Evolutionary conservation across 2,888 invertebrate species (phyloP), one percentile per base, ranked within the genome.

Genomic region (Cheilosia impressa): DNA sequence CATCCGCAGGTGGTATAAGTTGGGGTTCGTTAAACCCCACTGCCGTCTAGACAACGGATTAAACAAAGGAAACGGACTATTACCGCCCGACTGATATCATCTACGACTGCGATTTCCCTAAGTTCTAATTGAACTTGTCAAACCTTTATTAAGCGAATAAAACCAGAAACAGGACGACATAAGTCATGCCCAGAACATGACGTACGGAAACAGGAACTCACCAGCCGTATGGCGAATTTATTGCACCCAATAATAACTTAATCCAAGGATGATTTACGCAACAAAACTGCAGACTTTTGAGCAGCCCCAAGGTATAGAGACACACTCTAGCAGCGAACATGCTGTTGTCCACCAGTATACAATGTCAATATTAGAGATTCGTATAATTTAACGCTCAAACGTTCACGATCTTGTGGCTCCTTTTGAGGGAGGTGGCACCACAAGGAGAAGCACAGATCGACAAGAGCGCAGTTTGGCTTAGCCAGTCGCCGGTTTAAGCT

Each of bases 231-330:
- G 13, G 38, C 4, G 2, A 68, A 75, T 84, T 84, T 84, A 69
- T 58, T 57, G 38, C 73, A 63, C 27, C 15, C 50, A 66, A 52
- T 78, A 73, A 73, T 84, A 75, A 75, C 79, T 84, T 79, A 57
- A 79, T 84, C 57, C 60, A 53, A 45, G 62, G 52, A 75, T 84
- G 79, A 84, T 84, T 84, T 75, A 84, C 60, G 57, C 53, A 27
- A 22, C 63, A 65, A 50, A 31, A 58, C 27, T 52, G 6, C 41
- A n/a, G 66, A 57, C 52, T 52, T 57, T 57, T 19, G 52, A 73
- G 19, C 34, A 62, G 38, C 52, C 65, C 66, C 43, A 22, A 43
- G 57, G 65, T 27, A 22, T 22, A 27, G 9, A 53, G 24, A 38
- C 62, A 50, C 19, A 24, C 31, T 27, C 63, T 34, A 57, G 38